Evolutionary conservation across 2,888 invertebrate species (phyloP), one percentile per base, ranked within the genome.

Genomic region (Parascotia fuliginaria): DNA sequence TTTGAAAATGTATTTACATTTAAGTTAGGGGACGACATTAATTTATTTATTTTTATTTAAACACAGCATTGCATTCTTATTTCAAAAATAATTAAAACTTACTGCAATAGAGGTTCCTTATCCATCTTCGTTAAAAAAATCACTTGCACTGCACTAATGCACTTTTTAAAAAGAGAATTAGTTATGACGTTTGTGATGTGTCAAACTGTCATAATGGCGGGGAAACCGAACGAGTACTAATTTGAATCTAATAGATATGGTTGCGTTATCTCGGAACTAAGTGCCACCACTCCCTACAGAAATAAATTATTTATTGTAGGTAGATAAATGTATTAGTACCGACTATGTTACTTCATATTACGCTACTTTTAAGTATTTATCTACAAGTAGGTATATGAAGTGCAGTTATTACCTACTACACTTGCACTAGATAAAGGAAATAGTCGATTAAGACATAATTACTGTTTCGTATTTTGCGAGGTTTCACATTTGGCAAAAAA

Each of bases 31-130:
- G n/a, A n/a, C n/a, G n/a, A n/a, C n/a, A n/a, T n/a, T n/a, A n/a
- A n/a, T n/a, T n/a, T n/a, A n/a, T n/a, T n/a, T n/a, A n/a, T n/a
- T n/a, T n/a, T n/a, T n/a, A n/a, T n/a, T n/a, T n/a, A n/a, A n/a
- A n/a, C n/a, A n/a, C n/a, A n/a, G n/a, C n/a, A n/a, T n/a, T n/a
- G n/a, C n/a, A n/a, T 22, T 38, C 7, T 15, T 0, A 39, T 33
- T 36, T 19, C 13, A 3, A 14, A 31, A 13, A n/a, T n/a, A 31
- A 28, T 28, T 27, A 33, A 29, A 43, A 88, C 89, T 89, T 69
- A 89, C 89, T 79, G 70, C 31, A 89, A 46, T 37, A 89, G 65
- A 1, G 89, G 87, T 39, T 83, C 83, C 31, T 60, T 72, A 45
- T 85, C 85, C 2, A 74, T 70, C 85, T 85, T 89, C 13, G 11